Evolutionary conservation across 2,888 invertebrate genomes (phyloP).

Genomic region (Chaetogeoica ovagalla): DNA sequence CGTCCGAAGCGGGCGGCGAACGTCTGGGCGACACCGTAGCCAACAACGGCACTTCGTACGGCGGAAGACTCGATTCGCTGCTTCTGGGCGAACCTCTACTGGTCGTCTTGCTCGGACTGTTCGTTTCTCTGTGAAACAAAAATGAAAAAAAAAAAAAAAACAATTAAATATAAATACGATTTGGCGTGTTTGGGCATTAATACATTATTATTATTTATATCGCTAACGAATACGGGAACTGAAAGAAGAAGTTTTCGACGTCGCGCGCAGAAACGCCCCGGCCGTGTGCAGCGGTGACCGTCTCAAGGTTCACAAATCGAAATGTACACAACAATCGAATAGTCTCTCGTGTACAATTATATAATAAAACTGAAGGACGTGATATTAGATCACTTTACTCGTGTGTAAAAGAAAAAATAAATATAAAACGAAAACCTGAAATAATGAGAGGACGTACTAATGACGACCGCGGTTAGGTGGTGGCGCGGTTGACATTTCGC

Average conservation of each 20-base stretch:
- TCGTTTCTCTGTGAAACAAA: conserved; percentile 31
- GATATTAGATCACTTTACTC: no score
- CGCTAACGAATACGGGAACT: no score
- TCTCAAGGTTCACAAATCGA: no score
- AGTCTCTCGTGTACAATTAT: no score
- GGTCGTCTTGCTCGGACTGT: conserved; percentile 44
- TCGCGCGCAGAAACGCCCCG: no score
- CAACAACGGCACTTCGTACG: conserved; percentile 57
- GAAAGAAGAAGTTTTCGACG: no score
- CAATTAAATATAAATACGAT: not conserved
- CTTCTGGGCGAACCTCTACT: conserved; percentile 33
- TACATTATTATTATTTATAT: no score
- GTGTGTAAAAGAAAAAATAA: no score
- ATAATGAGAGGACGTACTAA: not conserved
- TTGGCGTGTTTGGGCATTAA: no score
- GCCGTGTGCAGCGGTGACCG: no score
- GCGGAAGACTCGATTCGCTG: conserved; percentile 52
- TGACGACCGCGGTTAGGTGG: not conserved
- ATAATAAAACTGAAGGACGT: no score
- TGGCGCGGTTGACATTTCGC: conserved; percentile 9
- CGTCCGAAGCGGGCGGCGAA: conserved; percentile 58
- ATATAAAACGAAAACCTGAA: conserved; percentile 16
- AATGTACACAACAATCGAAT: no score
- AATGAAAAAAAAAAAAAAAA: not conserved
- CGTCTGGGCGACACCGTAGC: conserved; percentile 61